Evolutionary conservation across 2,888 invertebrate species (phyloP).

Genomic region (Ophonus ardosiacus): DNA sequence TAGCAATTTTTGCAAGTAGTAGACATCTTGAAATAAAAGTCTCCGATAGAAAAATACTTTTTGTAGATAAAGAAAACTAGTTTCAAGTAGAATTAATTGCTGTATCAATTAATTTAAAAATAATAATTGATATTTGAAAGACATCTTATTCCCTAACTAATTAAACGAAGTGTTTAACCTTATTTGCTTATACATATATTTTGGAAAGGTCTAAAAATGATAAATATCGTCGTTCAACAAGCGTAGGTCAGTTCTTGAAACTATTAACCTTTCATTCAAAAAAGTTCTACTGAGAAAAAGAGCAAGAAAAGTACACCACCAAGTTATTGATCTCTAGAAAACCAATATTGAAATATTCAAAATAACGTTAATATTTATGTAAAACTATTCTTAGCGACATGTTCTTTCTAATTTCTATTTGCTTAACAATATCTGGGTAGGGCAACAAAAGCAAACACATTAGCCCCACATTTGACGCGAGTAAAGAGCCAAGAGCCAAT

Average conservation of each 20-base stretch:
- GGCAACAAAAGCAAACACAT: conserved; percentile 23
- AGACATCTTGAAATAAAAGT: background rate
- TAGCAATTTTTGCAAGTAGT: background rate
- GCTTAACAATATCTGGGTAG: conserved; percentile 42
- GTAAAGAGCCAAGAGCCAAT: background rate
- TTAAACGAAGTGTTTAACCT: too few species aligned
- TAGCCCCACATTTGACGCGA: conserved; percentile 40
- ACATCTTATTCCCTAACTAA: too few species aligned
- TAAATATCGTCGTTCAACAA: conserved; percentile 9
- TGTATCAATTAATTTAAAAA: too few species aligned
- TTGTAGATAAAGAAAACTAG: background rate
- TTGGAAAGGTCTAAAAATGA: conserved; percentile 15
- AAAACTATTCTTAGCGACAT: background rate
- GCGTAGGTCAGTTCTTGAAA: conserved; percentile 17
- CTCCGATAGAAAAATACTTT: background rate
- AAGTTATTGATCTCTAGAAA: background rate
- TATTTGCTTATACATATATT: too few species aligned
- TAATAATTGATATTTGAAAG: too few species aligned
- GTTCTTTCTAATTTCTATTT: conserved; percentile 13
- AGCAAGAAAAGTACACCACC: background rate
- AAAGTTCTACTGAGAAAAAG: background rate
- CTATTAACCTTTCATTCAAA: conserved; percentile 16
- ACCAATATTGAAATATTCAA: conserved; percentile 1
- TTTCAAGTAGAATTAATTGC: background rate
- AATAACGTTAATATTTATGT: background rate